Percentiles rank a stretch among this genome's conserved stretches.
phyloP scores from a whole-genome alignment of 2,888 invertebrate genomes.

The Formica aserva region DNA sequence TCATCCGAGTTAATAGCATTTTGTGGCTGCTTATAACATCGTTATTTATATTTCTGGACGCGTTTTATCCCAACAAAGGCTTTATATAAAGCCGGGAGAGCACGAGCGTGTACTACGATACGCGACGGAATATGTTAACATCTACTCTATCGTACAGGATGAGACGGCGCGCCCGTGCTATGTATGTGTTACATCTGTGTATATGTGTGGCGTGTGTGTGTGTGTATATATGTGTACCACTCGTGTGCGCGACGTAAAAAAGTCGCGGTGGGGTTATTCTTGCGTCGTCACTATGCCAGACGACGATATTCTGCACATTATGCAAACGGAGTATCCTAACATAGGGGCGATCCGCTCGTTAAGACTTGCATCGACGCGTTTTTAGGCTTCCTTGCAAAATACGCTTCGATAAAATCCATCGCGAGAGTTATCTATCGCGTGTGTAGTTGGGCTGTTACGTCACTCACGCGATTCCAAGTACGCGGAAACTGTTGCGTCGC shows the following conservation, averaged over 20 bases:
- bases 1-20: slow-evolving; percentile 44
- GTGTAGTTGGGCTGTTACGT: slow-evolving; percentile 40
- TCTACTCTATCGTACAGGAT: background rate
- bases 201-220: background rate
- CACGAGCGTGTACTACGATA: background rate
- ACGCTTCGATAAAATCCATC: slow-evolving; percentile 44
- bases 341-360: slow-evolving; percentile 23
- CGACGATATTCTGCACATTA: slow-evolving; percentile 61
- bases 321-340: slow-evolving; percentile 57
- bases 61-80: slow-evolving; percentile 39
- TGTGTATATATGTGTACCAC: background rate
- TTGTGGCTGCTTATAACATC: slow-evolving; percentile 41
- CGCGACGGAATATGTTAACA: slow-evolving; percentile 24
- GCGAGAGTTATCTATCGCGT: slow-evolving; percentile 36
- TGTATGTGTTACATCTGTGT: background rate
- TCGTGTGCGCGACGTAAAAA: slow-evolving; percentile 44
- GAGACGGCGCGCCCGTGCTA: slow-evolving; percentile 7
- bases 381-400: slow-evolving; percentile 51
- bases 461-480: slow-evolving; percentile 39
- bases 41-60: slow-evolving; percentile 52
- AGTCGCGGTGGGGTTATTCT: slow-evolving; percentile 60
- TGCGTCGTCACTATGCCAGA: slow-evolving; percentile 66
- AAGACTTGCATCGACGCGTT: slow-evolving; percentile 21
- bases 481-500: slow-evolving; percentile 39
- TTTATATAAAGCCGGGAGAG: slow-evolving; percentile 39